Conservation (phyloP, 2,113 vertebrate species). For the Corvus moneduloides region DNA sequence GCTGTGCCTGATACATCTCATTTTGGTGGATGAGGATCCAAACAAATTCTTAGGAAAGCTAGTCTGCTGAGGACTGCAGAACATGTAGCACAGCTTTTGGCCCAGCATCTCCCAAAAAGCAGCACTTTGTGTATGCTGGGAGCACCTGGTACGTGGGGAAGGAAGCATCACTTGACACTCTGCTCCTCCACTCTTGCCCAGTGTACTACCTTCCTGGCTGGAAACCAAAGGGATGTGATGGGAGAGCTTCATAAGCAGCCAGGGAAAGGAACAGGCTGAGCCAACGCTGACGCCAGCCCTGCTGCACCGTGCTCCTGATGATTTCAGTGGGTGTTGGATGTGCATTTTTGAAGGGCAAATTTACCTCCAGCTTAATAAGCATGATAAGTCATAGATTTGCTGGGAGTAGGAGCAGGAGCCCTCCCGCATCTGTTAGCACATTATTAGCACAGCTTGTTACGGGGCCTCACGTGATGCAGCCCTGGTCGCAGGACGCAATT, state of each 20-base stretch:
- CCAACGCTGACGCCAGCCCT: not conserved
- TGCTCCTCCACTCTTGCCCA: not conserved
- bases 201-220: not conserved
- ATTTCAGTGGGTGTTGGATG: conserved; percentile 27
- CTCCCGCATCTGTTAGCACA: conserved; percentile 59
- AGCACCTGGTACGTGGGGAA: fast-evolving
- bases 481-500: conserved; percentile 26
- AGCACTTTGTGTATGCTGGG: not conserved
- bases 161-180: not conserved
- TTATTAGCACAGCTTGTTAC: conserved; percentile 66
- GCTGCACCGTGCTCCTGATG: not conserved
- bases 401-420: conserved; percentile 49
- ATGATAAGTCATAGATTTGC: conserved; percentile 52
- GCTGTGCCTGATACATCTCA: not conserved
- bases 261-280: not conserved
- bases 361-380: conserved; percentile 57
- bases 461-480: conserved; percentile 42
- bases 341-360: conserved; percentile 37
- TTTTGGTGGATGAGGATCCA: not conserved
- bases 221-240: fast-evolving
- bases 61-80: not conserved
- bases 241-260: not conserved
- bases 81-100: not conserved
- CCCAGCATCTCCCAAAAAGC: not conserved
- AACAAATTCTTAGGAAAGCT: not conserved